Conservation (phyloP, 1,140 invertebrate genomes). For the Reticulitermes speratus region DNA sequence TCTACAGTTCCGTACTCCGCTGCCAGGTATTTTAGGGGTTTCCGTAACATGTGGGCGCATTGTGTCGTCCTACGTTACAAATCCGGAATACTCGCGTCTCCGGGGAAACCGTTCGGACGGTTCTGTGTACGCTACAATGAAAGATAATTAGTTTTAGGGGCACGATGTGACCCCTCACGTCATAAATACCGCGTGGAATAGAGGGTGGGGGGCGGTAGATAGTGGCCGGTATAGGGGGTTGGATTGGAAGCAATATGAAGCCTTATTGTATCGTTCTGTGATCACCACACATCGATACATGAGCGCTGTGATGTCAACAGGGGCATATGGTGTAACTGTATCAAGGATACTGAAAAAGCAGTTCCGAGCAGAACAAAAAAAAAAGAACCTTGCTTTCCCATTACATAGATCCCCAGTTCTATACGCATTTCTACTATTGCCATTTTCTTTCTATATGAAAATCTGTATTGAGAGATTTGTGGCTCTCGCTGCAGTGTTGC, state of each 20-base stretch:
- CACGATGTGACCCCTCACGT: slow-evolving; percentile 16
- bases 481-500: no score
- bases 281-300: neutral
- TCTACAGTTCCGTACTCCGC: no score
- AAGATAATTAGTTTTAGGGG: slow-evolving; percentile 13
- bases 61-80: neutral
- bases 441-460: no score
- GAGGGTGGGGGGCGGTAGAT: neutral
- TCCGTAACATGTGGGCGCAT: no score
- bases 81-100: neutral
- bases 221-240: neutral
- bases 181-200: neutral
- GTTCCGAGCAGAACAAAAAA: no score
- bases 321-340: no score
- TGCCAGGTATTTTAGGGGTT: no score
- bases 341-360: no score
- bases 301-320: neutral
- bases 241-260: slow-evolving; percentile 2
- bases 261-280: slow-evolving; percentile 14
- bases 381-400: no score
- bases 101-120: neutral
- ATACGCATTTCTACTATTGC: no score
- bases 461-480: no score
- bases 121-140: neutral
- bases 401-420: no score